Evolutionary conservation across 2,888 invertebrate genomes (phyloP), one percentile per base, ranked within the genome.

Genomic region (Holacanthella duospinosa): DNA sequence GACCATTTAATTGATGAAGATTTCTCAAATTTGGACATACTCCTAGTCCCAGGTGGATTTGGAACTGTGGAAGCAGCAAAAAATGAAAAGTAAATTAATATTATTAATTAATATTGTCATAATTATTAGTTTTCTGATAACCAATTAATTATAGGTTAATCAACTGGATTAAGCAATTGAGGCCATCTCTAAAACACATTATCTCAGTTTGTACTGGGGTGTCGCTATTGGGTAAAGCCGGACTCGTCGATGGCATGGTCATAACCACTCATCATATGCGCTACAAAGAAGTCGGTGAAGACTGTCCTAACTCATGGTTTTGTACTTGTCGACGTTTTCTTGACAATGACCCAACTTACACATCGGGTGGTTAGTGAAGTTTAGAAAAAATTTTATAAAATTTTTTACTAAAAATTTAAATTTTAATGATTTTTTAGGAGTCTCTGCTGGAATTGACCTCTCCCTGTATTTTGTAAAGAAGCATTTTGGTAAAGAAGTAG

Each of bases 181-280:
- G n/a, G n/a, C 59, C 59, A 6, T 36, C 29, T 3, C 21, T 59
- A 9, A 16, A 25, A 4, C 44, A 44, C 26, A 21, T 59, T 19
- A 3, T 59, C 2, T 59, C 59, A 3, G 59, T 59, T 24, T 59
- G 59, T 27, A 59, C 59, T 44, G 59, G 59, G 44, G 59, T 59
- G 21, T 36, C 48, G 6, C 2, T 44, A 12, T 28, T 59, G 21
- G 59, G 59, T 6, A 25, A 3, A 59, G 43, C 44, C 12, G 44
- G 44, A 6, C 19, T 59, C n/a, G 27, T 59, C 4, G 59, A 59
- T 24, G 26, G 26, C 6, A 12, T 59, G 44, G 26, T 16, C 26
- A 27, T 59, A 25, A 44, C 48, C 19, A 59, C 59, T 6, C 59
- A 59, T 43, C 43, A 25, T 4, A n/a, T 12, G 21, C 27, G 25